A percentile compares a stretch with the other conserved stretches of the same genome.
These are phyloP conservation scores for Petromus typicus DNA, from an alignment of 2,113 vertebrate species.

Conservation along the genomic window DNA sequence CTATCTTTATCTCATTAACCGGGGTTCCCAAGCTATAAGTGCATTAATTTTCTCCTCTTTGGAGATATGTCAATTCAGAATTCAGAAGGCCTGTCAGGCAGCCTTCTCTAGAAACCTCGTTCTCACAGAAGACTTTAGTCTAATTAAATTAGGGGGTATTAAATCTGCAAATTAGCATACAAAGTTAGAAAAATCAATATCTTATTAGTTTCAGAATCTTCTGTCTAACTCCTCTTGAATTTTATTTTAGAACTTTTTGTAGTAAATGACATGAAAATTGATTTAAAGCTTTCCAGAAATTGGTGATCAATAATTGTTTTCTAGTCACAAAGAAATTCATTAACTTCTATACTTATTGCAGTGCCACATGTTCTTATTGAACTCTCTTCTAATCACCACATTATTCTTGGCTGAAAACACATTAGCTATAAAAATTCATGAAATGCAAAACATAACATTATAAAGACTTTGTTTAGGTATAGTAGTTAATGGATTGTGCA, in stretches of 20 bases:
- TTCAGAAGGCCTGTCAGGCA: slow-evolving; percentile 59
- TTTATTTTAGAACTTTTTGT: slow-evolving; percentile 82
- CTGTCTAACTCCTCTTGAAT: slow-evolving; percentile 81
- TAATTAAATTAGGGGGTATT: slow-evolving; percentile 85
- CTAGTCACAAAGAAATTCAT: slow-evolving; percentile 84
- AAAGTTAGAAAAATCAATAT: slow-evolving; percentile 83
- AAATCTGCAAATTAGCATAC: slow-evolving; percentile 83
- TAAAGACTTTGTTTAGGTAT: slow-evolving; percentile 87
- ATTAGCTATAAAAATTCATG: slow-evolving; percentile 88
- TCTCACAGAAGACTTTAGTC: slow-evolving; percentile 72
- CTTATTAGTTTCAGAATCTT: slow-evolving; percentile 85
- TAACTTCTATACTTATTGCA: slow-evolving; percentile 82
- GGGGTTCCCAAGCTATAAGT: not conserved
- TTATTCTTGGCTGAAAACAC: slow-evolving; percentile 87
- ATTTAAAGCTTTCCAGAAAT: slow-evolving; percentile 84
- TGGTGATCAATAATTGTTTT: slow-evolving; percentile 86
- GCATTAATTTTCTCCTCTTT: slow-evolving; percentile 18
- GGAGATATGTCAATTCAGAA: slow-evolving; percentile 25
- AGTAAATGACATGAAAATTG: slow-evolving; percentile 84
- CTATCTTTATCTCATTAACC: not conserved
- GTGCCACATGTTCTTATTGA: slow-evolving; percentile 80
- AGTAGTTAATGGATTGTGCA: slow-evolving; percentile 86
- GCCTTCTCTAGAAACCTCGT: slow-evolving; percentile 65
- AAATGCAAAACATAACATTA: slow-evolving; percentile 85
- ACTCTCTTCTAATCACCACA: slow-evolving; percentile 83